Evolutionary conservation across 2,888 invertebrate genomes (phyloP).

Genomic region (Pristionchus maxplancki): DNA sequence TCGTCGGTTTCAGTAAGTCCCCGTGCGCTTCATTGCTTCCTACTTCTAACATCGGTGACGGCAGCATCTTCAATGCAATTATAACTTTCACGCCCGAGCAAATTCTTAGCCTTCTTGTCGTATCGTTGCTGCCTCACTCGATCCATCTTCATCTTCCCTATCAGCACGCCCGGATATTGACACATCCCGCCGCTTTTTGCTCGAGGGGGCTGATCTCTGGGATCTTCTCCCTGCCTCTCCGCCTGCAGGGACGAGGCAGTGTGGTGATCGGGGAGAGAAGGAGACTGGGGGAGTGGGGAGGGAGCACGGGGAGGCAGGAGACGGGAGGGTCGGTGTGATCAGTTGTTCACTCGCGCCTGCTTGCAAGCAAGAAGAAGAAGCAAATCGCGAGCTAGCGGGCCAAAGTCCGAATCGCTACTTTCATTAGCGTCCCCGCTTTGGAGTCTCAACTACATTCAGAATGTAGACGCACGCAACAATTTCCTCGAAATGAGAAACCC

Average conservation of each 20-base stretch:
- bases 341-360: conserved; percentile 1
- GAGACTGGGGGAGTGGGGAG: not conserved
- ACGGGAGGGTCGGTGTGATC: not conserved
- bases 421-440: not conserved
- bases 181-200: not conserved
- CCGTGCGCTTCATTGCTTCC: not conserved
- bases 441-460: not conserved
- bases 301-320: not conserved
- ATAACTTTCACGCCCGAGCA: not conserved
- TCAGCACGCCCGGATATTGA: not conserved
- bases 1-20: not conserved
- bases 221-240: not conserved
- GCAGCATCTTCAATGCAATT: too few species aligned
- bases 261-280: not conserved
- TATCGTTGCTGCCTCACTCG: not conserved
- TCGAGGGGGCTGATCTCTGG: not conserved
- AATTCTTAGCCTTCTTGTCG: not conserved
- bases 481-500: not conserved
- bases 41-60: not conserved
- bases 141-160: conserved; percentile 18
- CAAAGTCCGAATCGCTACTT: not conserved
- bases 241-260: not conserved
- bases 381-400: not conserved
- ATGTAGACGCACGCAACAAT: not conserved
- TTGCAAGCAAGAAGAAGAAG: conserved; percentile 1